Evolutionary conservation across 2,113 vertebrate species (phyloP), one percentile per base, ranked within the genome.

Genomic region (Anarrhichthys ocellatus): DNA sequence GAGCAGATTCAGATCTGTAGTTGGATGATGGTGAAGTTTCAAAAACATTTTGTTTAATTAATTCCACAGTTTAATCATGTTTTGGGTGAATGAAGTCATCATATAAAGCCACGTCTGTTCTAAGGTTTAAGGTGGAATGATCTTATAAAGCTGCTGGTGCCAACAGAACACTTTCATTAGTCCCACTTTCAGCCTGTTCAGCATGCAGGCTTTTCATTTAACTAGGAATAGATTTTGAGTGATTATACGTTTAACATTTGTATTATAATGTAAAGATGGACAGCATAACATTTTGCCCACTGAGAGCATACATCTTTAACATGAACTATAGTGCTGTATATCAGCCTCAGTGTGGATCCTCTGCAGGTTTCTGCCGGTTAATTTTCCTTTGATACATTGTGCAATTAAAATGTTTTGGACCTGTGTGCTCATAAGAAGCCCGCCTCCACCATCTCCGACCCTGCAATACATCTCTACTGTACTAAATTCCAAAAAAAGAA

Each of bases 401-500:
- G 22, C 34, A 40, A 65, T 48, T 2, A 17, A 2, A 27, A 9
- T 58, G 22, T 22, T 52, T 59, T 32, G 10, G 24, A 65, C 9
- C 2, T 1, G 32, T 18, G 14, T 54, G 8, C 38, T 66, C n/a
- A n/a, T 38, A 32, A 58, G 18, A 63, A 38, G 63, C 5, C 27
- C 2, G n/a, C 42, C 24, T 50, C 18, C n/a, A 75, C 20, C 38
- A 48, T 65, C 27, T 29, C 22, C 7, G 4, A 42, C 9, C 66
- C 11, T 17, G 46, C 10, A 82, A 73, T 46, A 59, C 29, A 77
- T 20, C 17, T 63, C 50, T 52, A 29, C 13, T n/a, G 17, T 14
- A 32, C 71, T 63, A 68, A 87, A 75, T 56, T 78, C 61, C 58
- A 4, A 34, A 22, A 4, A 5, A 27, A 48, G 24, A 79, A n/a